Evolutionary conservation across 2,888 invertebrate genomes (phyloP), one percentile per base, ranked within the genome.

Genomic region (Campoplex nolae): DNA sequence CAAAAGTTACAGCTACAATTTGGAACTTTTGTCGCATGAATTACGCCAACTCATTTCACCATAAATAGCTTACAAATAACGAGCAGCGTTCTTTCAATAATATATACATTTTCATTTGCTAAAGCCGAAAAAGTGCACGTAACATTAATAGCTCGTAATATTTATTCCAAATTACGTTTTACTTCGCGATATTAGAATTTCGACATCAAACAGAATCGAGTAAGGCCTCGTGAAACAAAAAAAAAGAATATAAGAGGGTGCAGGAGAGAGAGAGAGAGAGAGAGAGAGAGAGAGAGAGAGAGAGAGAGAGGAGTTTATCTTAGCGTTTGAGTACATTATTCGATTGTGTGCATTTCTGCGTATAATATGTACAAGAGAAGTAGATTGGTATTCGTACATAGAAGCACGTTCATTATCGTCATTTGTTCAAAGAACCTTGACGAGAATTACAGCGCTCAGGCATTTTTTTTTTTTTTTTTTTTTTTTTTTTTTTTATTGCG

Each of bases 321-420:
- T 42, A 28, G 35, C 62, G 73, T 77, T 77, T 73, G 81, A 76
- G 76, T 77, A 71, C n/a, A 81, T 67, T 81, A 81, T 86, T 71
- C 38, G 35, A 45, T 56, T 38, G 79, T 79, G 56, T 85, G 54
- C 70, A 74, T 28, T n/a, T 45, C 67, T 56, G 51, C 3, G 28
- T 70, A 56, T 45, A 45, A 65, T 42, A 65, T 65, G n/a, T 80
- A 56, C 78, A 79, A 70, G 82, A 54, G 70, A 86, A 74, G 74
- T 71, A 71, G 62, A 48, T 75, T 45, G 32, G 51, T 75, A 83
- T 83, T 80, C 62, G 71, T 71, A 76, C 73, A 80, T 62, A 56
- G 73, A 73, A 28, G 32, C 75, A 58, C 32, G 9, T 45, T 58
- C 48, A 18, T 73, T 71, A 86, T 79, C 58, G 70, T 71, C 62